Evolutionary conservation across 2,113 vertebrate species (phyloP).

Genomic region (Zootoca vivipara): DNA sequence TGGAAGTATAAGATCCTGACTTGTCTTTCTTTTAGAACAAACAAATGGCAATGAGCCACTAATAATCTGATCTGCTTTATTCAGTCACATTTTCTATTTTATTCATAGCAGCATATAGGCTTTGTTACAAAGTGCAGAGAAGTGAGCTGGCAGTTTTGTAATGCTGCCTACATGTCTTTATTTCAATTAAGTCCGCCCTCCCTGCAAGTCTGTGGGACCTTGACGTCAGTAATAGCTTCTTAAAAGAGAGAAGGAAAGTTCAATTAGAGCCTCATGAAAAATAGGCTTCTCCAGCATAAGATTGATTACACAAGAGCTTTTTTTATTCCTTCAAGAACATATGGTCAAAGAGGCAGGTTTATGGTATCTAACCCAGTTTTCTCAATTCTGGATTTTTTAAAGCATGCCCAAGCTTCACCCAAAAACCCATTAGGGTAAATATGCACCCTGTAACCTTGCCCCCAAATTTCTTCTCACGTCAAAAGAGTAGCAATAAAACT

Average conservation of each 20-base stretch:
- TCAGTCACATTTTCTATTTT: neutral
- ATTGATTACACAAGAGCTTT: slow-evolving; percentile 4
- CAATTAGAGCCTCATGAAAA: slow-evolving; percentile 13
- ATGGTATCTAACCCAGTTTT: neutral
- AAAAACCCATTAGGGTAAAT: neutral
- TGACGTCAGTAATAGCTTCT: slow-evolving; percentile 9
- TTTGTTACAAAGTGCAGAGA: neutral
- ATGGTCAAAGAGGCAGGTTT: slow-evolving; percentile 11
- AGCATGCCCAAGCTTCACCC: neutral
- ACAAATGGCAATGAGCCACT: neutral
- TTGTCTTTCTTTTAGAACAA: neutral
- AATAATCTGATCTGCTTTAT: neutral
- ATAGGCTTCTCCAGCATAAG: slow-evolving; percentile 11
- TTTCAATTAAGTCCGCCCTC: slow-evolving; percentile 7
- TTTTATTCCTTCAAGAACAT: slow-evolving; percentile 3
- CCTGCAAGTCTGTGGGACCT: neutral
- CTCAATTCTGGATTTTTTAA: neutral
- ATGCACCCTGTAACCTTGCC: neutral
- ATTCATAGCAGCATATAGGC: neutral
- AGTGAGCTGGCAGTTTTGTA: neutral
- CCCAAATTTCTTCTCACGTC: neutral
- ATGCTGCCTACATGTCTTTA: neutral
- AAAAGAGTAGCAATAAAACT: neutral
- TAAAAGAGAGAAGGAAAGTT: neutral
- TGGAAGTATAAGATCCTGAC: neutral